These are phyloP conservation scores for Panzeria rudis DNA, from an alignment of 2,888 invertebrate species.

Conservation along the genomic window DNA sequence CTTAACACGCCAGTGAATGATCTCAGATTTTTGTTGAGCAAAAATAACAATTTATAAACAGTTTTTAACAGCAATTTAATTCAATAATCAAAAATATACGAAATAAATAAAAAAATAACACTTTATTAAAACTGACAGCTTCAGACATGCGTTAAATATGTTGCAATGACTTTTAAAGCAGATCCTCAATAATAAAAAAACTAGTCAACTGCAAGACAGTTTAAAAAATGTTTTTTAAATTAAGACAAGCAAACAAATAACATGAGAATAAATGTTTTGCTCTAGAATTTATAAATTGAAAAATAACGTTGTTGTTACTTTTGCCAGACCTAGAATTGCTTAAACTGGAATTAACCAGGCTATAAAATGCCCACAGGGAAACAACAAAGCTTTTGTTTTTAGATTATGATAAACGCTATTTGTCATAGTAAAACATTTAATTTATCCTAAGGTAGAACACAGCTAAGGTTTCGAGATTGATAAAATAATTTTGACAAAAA, in stretches of 20 bases:
- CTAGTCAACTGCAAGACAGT: conserved; percentile 14
- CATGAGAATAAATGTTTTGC: background rate
- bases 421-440: too few relatives aligned
- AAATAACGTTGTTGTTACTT: too few relatives aligned
- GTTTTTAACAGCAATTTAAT: conserved; percentile 58
- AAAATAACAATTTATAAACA: conserved; percentile 33
- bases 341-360: background rate
- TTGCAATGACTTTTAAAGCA: conserved; percentile 28
- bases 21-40: conserved; percentile 38
- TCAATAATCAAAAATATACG: conserved; percentile 37
- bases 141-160: conserved; percentile 63
- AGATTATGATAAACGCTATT: too few relatives aligned
- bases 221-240: conserved; percentile 22
- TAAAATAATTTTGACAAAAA: too few relatives aligned
- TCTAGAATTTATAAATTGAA: background rate
- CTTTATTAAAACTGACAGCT: conserved; percentile 69
- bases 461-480: too few relatives aligned
- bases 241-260: background rate
- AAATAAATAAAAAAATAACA: conserved; percentile 14
- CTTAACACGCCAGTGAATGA: conserved; percentile 50
- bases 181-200: conserved; percentile 18
- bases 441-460: too few relatives aligned
- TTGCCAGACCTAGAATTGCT: too few relatives aligned
- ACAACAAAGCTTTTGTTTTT: too few relatives aligned
- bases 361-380: too few relatives aligned